Conservation (phyloP, 2,113 vertebrate genomes). For the Mormyrus iriodes region DNA sequence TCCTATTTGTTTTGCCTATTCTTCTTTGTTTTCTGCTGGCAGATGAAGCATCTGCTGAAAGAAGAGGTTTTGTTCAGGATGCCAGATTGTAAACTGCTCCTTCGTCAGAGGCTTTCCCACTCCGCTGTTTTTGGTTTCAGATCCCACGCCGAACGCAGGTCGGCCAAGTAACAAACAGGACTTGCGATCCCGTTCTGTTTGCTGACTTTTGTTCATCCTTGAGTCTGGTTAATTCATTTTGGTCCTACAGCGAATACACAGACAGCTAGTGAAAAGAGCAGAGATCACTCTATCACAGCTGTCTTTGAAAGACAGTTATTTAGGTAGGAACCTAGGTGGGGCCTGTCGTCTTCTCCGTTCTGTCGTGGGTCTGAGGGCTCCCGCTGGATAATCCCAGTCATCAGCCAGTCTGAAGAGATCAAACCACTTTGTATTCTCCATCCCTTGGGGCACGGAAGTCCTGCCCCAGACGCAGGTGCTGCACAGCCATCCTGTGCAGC, state of each 20-base stretch:
- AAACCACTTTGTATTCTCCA: neutral
- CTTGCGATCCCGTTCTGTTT: neutral
- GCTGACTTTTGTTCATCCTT: neutral
- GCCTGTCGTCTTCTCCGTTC: neutral
- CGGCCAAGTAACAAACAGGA: neutral
- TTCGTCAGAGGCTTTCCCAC: neutral
- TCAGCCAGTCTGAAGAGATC: neutral
- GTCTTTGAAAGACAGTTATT: neutral
- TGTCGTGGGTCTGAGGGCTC: neutral
- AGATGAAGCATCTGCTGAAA: neutral
- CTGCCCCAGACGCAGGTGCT: neutral
- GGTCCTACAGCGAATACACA: neutral
- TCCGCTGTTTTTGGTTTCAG: neutral
- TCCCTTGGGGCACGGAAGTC: neutral
- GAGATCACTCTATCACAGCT: neutral
- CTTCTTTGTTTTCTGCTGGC: neutral
- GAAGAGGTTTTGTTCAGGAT: conserved; percentile 5
- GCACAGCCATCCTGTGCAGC: neutral
- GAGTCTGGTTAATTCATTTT: neutral
- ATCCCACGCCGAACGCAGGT: neutral
- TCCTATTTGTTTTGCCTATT: neutral
- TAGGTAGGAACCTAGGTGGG: neutral
- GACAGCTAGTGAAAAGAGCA: neutral
- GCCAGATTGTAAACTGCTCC: neutral
- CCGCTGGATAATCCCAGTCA: neutral